Conservation (phyloP, 2,113 vertebrate species). For the Hippocampus abdominalis region DNA sequence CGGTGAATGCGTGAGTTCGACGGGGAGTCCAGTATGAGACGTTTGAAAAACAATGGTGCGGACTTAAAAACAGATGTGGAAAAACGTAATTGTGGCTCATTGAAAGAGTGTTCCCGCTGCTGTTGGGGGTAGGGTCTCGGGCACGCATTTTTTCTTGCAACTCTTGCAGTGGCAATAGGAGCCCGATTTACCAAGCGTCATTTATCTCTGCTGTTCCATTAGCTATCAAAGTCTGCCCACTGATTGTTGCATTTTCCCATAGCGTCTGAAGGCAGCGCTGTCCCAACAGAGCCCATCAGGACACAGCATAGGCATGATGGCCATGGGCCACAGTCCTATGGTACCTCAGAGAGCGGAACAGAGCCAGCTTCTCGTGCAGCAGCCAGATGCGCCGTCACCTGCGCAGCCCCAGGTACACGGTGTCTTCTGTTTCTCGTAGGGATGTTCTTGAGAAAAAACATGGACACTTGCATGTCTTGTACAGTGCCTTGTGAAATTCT, state of each 20-base stretch:
- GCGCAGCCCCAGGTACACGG: conserved; percentile 86
- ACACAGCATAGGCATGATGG: conserved; percentile 76
- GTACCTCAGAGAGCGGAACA: conserved; percentile 87
- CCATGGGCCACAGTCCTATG: conserved; percentile 85
- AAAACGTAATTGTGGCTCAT: too few relatives aligned
- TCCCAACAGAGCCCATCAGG: conserved; percentile 82
- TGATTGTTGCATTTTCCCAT: conserved; percentile 18
- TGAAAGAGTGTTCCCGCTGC: too few relatives aligned
- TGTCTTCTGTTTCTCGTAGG: not conserved
- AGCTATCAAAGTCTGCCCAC: not conserved
- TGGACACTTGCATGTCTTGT: too few relatives aligned
- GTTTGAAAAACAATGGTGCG: too few relatives aligned
- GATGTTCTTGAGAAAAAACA: not conserved
- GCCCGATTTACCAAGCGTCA: not conserved
- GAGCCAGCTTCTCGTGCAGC: conserved; percentile 87
- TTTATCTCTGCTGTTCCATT: not conserved
- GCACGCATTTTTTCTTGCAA: too few relatives aligned
- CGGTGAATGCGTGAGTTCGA: too few relatives aligned
- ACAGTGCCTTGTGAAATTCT: too few relatives aligned
- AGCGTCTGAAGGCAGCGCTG: conserved; percentile 93
- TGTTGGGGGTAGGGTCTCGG: too few relatives aligned
- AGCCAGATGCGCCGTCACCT: conserved; percentile 90
- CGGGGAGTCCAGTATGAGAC: too few relatives aligned
- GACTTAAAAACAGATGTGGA: too few relatives aligned
- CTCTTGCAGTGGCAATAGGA: too few relatives aligned